phyloP scores from a whole-genome alignment of 2,797 vertebrate species.

The Taeniopygia guttata region DNA sequence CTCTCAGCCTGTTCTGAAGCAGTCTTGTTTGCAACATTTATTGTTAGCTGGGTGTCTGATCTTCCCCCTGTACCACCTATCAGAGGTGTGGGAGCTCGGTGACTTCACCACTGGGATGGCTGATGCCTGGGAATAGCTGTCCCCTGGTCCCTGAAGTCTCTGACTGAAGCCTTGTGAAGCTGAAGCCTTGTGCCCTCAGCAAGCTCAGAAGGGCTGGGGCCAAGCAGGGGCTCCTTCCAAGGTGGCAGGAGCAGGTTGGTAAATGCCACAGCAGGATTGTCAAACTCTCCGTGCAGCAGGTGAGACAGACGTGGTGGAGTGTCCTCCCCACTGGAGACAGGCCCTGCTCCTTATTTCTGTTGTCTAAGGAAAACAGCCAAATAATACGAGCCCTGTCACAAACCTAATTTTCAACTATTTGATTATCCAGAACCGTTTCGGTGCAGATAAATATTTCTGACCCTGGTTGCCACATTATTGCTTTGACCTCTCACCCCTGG shows the following conservation, averaged over 20 bases:
- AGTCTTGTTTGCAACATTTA: not conserved
- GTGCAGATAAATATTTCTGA: conserved; percentile 56
- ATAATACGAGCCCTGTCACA: not conserved
- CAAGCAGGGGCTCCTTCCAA: not conserved
- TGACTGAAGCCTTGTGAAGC: not conserved
- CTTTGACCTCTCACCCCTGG: conserved; percentile 59
- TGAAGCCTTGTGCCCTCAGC: not conserved
- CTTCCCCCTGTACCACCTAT: not conserved
- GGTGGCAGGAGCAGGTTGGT: not conserved
- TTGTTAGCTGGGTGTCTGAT: not conserved
- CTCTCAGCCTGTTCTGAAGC: not conserved
- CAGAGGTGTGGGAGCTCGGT: not conserved
- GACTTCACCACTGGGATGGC: accelerated
- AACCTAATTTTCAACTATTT: conserved; percentile 50
- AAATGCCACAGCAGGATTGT: not conserved
- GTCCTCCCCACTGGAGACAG: not conserved
- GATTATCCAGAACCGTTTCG: conserved; percentile 57
- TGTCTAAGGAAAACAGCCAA: not conserved
- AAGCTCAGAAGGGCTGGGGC: not conserved
- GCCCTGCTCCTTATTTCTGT: not conserved
- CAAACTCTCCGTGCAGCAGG: not conserved
- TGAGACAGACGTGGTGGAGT: not conserved
- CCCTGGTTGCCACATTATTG: conserved; percentile 44
- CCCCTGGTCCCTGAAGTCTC: not conserved
- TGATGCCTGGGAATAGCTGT: not conserved